phyloP scores from a whole-genome alignment of 2,797 vertebrate species.

The Lepus oiostolus region DNA sequence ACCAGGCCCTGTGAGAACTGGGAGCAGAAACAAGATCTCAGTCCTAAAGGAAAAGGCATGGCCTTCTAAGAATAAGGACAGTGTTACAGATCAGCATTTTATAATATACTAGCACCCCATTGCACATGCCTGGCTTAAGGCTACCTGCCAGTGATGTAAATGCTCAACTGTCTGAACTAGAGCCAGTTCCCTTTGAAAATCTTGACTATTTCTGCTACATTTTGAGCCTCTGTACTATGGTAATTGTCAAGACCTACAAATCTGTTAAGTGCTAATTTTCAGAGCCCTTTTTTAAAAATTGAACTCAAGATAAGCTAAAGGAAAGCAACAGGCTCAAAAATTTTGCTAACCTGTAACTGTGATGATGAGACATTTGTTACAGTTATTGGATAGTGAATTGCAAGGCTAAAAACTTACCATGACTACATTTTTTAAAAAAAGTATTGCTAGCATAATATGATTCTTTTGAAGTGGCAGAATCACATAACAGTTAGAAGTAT shows the following conservation, averaged over 20 bases:
- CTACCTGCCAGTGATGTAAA: neutral
- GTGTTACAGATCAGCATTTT: neutral
- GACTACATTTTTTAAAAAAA: no score
- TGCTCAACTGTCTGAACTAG: neutral
- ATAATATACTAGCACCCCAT: neutral
- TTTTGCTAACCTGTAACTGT: neutral
- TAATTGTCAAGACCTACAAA: neutral
- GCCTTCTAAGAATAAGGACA: neutral
- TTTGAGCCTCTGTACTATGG: neutral
- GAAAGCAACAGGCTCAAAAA: neutral
- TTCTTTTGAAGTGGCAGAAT: neutral
- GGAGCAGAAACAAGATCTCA: neutral
- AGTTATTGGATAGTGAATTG: neutral
- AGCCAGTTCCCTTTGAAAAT: neutral
- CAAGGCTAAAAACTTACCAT: neutral
- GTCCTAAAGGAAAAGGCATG: neutral
- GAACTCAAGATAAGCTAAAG: neutral
- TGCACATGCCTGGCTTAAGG: neutral
- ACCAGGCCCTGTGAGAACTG: neutral
- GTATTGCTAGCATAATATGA: neutral
- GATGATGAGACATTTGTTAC: neutral
- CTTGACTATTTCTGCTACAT: rapidly evolving
- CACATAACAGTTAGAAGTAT: neutral
- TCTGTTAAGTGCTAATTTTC: neutral
- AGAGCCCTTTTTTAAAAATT: neutral